Percentiles rank a stretch among this genome's conserved stretches.
Evolutionary conservation across 2,888 invertebrate genomes (phyloP).

Genomic region (Gastrophysa polygoni): DNA sequence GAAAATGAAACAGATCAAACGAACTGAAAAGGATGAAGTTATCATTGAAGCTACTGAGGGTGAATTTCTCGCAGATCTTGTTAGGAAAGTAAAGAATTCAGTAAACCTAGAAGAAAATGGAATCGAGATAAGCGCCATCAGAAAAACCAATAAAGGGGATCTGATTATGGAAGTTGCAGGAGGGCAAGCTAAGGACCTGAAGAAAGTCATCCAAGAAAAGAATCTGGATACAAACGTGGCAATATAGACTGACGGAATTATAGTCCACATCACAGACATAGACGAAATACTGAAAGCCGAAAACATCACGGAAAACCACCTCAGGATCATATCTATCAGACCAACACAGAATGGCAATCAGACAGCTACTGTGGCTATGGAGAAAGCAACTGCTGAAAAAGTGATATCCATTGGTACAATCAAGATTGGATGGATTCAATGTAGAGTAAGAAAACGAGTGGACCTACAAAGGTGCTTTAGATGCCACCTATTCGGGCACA

Average conservation of each 20-base stretch:
- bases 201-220: slow-evolving; percentile 9
- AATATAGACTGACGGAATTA: background rate
- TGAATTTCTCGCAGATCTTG: slow-evolving; percentile 3
- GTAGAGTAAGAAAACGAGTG: background rate
- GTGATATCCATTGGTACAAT: background rate
- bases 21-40: background rate
- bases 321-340: slow-evolving; percentile 12
- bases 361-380: background rate
- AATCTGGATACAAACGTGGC: background rate
- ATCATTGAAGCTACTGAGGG: slow-evolving; percentile 4
- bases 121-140: slow-evolving; percentile 7
- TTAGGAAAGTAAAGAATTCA: slow-evolving; percentile 1
- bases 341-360: slow-evolving; percentile 5
- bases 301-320: background rate
- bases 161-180: slow-evolving; percentile 12
- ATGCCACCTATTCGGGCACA: background rate
- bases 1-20: background rate
- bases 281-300: slow-evolving; percentile 7
- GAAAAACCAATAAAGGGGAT: slow-evolving; percentile 11
- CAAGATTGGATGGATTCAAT: background rate
- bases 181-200: slow-evolving; percentile 5
- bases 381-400: background rate
- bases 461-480: background rate
- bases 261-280: slow-evolving; percentile 13
- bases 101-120: slow-evolving; percentile 15